Percentiles rank a stretch among this genome's conserved stretches.
Conservation (phyloP, 1,140 invertebrate genomes). For the Brachionus rubens region DNA sequence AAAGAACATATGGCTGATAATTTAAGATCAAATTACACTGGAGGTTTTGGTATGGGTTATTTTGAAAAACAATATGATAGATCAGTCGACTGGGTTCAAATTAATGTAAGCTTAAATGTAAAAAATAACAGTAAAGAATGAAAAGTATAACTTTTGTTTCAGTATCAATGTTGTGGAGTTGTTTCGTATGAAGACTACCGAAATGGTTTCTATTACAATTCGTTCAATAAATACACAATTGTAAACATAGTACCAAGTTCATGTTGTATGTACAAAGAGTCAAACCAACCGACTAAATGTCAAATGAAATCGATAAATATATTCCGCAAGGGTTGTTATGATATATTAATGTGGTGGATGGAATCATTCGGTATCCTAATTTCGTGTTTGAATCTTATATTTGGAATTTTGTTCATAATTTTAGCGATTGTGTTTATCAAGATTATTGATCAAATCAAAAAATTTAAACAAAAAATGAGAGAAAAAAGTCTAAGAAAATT, state of each 20-base stretch:
- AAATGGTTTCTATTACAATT: constrained; percentile 45
- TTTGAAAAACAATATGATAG: constrained; percentile 40
- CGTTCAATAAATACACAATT: constrained; percentile 44
- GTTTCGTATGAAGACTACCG: constrained; percentile 36
- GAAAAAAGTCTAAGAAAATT: constrained; percentile 21
- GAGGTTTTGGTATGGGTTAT: constrained; percentile 36
- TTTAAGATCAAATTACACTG: constrained; percentile 43
- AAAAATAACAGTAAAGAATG: no score
- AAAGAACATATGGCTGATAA: constrained; percentile 44
- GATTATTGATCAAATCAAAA: constrained; percentile 13
- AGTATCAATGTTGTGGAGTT: constrained; percentile 44
- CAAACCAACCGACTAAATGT: constrained; percentile 21
- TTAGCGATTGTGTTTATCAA: background rate
- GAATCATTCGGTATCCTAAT: constrained; percentile 38
- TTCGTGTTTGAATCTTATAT: constrained; percentile 6
- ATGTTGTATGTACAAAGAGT: constrained; percentile 30
- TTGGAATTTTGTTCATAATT: background rate
- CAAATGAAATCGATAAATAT: constrained; percentile 46
- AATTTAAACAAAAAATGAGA: background rate
- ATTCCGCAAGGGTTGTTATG: constrained; percentile 41
- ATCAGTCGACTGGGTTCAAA: constrained; percentile 46
- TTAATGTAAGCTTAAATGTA: constrained; percentile 34
- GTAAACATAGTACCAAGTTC: constrained; percentile 40
- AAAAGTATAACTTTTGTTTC: background rate
- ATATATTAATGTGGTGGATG: constrained; percentile 46